Evolutionary conservation across 2,113 vertebrate genomes (phyloP).

Genomic region (Lophotis ruficrista): DNA sequence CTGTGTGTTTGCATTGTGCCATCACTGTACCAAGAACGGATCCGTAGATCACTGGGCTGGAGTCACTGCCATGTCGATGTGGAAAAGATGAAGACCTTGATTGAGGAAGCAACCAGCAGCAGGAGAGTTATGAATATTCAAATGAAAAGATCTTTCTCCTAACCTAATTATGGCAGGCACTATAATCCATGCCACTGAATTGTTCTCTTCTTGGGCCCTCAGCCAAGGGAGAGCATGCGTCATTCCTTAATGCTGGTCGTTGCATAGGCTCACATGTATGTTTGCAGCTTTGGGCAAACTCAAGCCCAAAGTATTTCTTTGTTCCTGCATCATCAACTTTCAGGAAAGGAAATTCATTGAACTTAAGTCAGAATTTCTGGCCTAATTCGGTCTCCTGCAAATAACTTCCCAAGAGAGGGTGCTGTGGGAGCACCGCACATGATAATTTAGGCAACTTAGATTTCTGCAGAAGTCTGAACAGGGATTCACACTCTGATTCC

Average conservation of each 20-base stretch:
- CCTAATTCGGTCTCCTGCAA: background rate
- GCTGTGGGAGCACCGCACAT: background rate
- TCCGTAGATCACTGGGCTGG: background rate
- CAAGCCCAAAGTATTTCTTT: background rate
- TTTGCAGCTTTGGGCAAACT: background rate
- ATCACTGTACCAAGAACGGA: rapidly evolving
- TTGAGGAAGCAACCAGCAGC: background rate
- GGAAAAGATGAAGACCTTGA: background rate
- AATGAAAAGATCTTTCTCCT: background rate
- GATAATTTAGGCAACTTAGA: background rate
- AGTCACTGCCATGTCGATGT: background rate
- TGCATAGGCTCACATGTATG: background rate
- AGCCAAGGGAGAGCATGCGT: background rate
- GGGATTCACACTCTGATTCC: background rate
- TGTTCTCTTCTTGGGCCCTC: background rate
- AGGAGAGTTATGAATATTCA: background rate
- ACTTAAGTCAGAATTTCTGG: background rate
- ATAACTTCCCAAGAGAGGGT: background rate
- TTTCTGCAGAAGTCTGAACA: background rate
- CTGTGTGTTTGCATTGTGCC: background rate
- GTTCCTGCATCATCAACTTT: background rate
- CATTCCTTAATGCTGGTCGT: background rate
- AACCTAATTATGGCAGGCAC: background rate
- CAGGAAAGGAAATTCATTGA: background rate
- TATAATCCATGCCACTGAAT: background rate